These are phyloP conservation scores for Xiphophorus couchianus DNA, from an alignment of 2,113 vertebrate genomes.

Conservation along the genomic window DNA sequence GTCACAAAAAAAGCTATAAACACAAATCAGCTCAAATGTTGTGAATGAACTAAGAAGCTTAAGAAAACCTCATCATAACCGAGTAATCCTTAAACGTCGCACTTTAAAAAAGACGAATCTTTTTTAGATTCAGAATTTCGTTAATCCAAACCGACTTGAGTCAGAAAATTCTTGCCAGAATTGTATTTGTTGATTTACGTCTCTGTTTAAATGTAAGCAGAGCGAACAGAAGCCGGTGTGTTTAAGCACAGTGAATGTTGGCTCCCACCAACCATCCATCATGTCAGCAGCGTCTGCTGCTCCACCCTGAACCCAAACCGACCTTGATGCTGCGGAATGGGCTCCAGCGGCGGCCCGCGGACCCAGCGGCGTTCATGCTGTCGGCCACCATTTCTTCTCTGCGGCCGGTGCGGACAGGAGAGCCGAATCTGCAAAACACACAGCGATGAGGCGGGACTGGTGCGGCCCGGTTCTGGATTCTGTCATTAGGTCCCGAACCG, in stretches of 20 bases:
- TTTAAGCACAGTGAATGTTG: background rate
- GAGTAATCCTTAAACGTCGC: too few species aligned
- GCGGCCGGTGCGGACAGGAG: background rate
- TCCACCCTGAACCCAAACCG: constrained; percentile 4
- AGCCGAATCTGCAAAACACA: constrained; percentile 20
- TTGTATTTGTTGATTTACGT: too few species aligned
- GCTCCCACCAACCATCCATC: background rate
- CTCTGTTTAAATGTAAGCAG: background rate
- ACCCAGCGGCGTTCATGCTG: background rate
- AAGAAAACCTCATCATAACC: background rate
- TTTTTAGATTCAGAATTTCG: too few species aligned
- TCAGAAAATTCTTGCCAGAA: background rate
- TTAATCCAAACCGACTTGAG: background rate
- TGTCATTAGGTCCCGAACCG: background rate
- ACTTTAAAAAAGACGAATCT: too few species aligned
- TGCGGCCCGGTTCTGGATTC: background rate
- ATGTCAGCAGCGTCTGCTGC: background rate
- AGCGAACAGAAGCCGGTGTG: too few species aligned
- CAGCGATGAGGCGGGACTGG: background rate
- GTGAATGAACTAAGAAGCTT: background rate
- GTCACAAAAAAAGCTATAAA: too few species aligned
- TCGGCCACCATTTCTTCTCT: constrained; percentile 44
- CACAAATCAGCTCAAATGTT: background rate
- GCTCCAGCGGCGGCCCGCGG: constrained; percentile 5
- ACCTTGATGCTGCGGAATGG: constrained; percentile 79